Evolutionary conservation across 2,888 invertebrate genomes (phyloP), one percentile per base, ranked within the genome.

Genomic region (Cremastinae sp.): DNA sequence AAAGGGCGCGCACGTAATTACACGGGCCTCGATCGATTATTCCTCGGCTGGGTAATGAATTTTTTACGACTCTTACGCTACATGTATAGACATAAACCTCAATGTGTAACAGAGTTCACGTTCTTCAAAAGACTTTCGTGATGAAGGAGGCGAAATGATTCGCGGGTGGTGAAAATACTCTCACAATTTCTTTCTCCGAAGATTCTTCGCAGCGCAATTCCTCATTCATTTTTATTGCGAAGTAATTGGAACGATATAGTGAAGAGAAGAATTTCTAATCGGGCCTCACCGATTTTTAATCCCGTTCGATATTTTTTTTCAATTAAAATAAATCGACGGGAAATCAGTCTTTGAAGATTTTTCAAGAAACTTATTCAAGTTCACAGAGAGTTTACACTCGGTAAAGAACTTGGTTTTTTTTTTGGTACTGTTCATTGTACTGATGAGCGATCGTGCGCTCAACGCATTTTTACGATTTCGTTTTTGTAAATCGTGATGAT

Each of bases 1-100:
- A 76, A 81, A 84, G 81, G 82, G 83, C 80, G 74, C 83, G 75
- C 84, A 83, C 81, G 84, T 81, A 87, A 89, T 87, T 88, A 87
- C 86, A 87, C 85, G 87, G 83, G 77, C 79, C 80, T 73, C 84
- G 88, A 89, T 89, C 88, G 87, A 88, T 70, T 70, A 70, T 88
- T 86, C 82, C 82, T 80, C 83, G 84, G 82, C 76, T 78, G 78
- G 81, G 82, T 86, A 86, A 88, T 89, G 86, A 87, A 88, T 87
- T 87, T 89, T 89, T 89, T 88, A 89, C 85, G 86, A 88, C 76
- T 65, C 9, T 18, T 43, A 62, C 51, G 14, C 14, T 37, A 35
- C 14, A 55, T 16, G 16, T 55, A 55, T 7, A 51, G 9, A 20
- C 51, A 14, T 41, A 41, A n/a, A 41, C 41, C 10, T 41, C 10